Base-by-base conservation (phyloP, 2,888 invertebrate genomes). In the Sepioteuthis lessoniana region DNA sequence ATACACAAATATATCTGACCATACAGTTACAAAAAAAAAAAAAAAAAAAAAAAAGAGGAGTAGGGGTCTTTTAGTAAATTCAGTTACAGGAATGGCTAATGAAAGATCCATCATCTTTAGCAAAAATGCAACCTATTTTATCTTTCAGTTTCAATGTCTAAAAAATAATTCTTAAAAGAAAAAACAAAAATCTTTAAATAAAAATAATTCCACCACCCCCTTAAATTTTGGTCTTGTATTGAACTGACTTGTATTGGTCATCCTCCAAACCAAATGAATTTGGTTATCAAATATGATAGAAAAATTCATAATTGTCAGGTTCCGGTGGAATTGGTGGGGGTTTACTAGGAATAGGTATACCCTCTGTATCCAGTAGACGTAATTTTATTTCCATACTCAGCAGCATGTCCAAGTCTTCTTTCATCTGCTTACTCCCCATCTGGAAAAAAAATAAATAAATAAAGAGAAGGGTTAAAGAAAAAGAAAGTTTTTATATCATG, bases 331-430 rank as follows among this genome's bases (percentile, higher is more conserved):
- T 98, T 91, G 98, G 98, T 7, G 99, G 99, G 31, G 99, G 98
- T 96, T 98, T 98, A 96, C 99, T 98, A 0, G 99, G 99, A 96
- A 99, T 99, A 95, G 98, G 98, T 94, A 99, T 98, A 16, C 99
- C 99, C 97, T 99, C 99, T 0, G 99, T 98, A 97, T 99, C 99
- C 94, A 99, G 97, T 94, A 99, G 97, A 94, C 99, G 98, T 93
- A 99, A 98, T 97, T 99, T 99, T 94, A 99, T 99, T 97, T 99
- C 99, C 99, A 99, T 99, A 25, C 98, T 98, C 28, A 99, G 97
- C 94, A 99, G 97, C 76, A 98, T 98, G 96, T 99, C 99, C 96
- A 99, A 97, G 97, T 99, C 99, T 97, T 98, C 98, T 95, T 98
- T 98, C 95, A 98, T 98, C 96, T 98, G 98, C 97, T 98, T 98